phyloP scores from a whole-genome alignment of 2,888 invertebrate genomes.

The Pyrocoelia pectoralis region DNA sequence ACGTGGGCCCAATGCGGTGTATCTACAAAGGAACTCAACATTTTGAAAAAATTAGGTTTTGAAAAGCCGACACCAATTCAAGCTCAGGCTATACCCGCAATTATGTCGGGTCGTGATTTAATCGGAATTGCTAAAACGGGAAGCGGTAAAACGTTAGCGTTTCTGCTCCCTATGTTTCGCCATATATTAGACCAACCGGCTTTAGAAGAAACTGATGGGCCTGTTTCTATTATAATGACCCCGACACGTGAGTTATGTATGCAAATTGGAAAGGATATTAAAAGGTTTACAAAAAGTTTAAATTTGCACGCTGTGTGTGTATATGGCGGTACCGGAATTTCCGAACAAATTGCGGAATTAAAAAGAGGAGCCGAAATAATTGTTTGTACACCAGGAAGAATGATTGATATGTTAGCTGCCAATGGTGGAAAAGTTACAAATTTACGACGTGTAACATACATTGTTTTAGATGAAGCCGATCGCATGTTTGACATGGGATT shows the following conservation, averaged over 20 bases:
- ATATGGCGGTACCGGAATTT: conserved; percentile 97
- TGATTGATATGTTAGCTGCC: conserved; percentile 99
- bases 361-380: conserved; percentile 98
- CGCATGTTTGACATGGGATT: conserved; percentile 99
- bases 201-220: conserved; percentile 96
- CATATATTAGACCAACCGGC: conserved; percentile 95
- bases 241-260: conserved; percentile 98
- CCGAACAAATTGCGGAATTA: conserved; percentile 91
- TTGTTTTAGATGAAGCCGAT: conserved; percentile 98
- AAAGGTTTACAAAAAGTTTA: conserved; percentile 90
- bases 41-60: conserved; percentile 87
- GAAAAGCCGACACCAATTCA: conserved; percentile 99
- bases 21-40: conserved; percentile 93
- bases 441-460: conserved; percentile 93
- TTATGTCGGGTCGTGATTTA: conserved; percentile 96
- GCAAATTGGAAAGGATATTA: conserved; percentile 97
- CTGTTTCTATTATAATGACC: conserved; percentile 96
- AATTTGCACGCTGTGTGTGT: conserved; percentile 92
- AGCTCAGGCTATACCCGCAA: conserved; percentile 95
- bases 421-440: conserved; percentile 98
- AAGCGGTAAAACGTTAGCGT: conserved; percentile 97
- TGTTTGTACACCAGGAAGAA: conserved; percentile 98
- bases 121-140: conserved; percentile 99
- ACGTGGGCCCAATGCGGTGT: conserved; percentile 99
- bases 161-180: conserved; percentile 96